Percentiles rank a stretch among this genome's conserved stretches.
Conservation (phyloP, 92 coral and sea anemone species). For the Parazoanthus darwini region DNA sequence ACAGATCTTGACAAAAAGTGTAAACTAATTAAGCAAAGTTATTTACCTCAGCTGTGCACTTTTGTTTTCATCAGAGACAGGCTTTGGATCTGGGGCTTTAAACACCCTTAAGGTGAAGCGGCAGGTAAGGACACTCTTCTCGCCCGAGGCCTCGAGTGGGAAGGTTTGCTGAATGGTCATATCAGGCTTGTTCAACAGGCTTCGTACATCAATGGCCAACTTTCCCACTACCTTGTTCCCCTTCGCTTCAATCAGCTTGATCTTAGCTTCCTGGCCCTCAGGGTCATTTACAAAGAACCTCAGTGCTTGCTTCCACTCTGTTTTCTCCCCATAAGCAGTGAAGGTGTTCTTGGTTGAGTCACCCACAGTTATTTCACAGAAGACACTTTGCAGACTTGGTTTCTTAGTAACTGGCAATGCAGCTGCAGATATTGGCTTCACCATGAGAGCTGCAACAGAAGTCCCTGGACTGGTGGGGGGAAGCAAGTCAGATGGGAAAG, state of each 20-base stretch:
- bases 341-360: constrained; percentile 78
- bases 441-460: constrained; percentile 85
- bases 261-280: constrained; percentile 65
- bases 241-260: constrained; percentile 87
- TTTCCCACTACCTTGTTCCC: constrained; percentile 76
- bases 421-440: constrained; percentile 77
- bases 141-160: constrained; percentile 79
- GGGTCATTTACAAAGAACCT: constrained; percentile 84
- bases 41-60: constrained; percentile 31
- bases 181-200: constrained; percentile 66
- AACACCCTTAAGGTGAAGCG: constrained; percentile 82
- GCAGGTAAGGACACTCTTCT: constrained; percentile 82
- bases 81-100: constrained; percentile 58
- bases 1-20: not conserved
- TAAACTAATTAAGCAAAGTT: not conserved
- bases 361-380: constrained; percentile 85
- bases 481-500: constrained; percentile 56
- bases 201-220: constrained; percentile 62
- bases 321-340: constrained; percentile 78
- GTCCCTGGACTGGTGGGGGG: constrained; percentile 55
- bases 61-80: not conserved
- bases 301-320: constrained; percentile 93
- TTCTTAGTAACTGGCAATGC: constrained; percentile 71
- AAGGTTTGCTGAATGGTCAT: constrained; percentile 69
- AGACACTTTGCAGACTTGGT: constrained; percentile 74